Evolutionary conservation across 1,140 invertebrate species (phyloP).

Genomic region (Apocrypta bakeri): DNA sequence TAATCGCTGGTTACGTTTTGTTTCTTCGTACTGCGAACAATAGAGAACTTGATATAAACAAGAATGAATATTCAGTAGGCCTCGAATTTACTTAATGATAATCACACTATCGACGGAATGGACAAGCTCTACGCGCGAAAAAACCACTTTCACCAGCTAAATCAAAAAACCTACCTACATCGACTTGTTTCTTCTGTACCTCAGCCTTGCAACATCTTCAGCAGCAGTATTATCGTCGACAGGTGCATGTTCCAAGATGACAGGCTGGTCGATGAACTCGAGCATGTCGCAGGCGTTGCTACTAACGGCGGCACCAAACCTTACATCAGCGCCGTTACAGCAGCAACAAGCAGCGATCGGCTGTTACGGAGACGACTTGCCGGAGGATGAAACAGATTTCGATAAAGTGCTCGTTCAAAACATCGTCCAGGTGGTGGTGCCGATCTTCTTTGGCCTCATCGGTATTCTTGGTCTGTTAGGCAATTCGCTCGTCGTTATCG

Average conservation of each 20-base stretch:
- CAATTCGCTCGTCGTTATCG: constrained; percentile 90
- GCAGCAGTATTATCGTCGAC: background rate
- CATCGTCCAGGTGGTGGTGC: constrained; percentile 84
- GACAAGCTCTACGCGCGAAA: background rate
- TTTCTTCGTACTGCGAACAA: background rate
- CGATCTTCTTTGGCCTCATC: constrained; percentile 91
- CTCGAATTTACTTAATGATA: background rate
- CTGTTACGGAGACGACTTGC: background rate
- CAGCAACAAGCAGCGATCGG: constrained; percentile 8
- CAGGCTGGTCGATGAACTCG: background rate
- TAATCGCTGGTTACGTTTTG: background rate
- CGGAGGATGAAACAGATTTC: constrained; percentile 53
- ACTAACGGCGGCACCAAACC: background rate
- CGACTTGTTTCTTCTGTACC: background rate
- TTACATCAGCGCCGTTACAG: background rate
- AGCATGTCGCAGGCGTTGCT: background rate
- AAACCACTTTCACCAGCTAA: background rate
- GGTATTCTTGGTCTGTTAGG: constrained; percentile 91
- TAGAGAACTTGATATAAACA: background rate
- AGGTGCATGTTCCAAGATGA: background rate
- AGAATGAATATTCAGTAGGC: background rate
- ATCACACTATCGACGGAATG: background rate
- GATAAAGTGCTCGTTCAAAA: constrained; percentile 70
- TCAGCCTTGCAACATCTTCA: background rate
- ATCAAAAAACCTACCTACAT: background rate